These are phyloP conservation scores for Pyralis farinalis DNA, from an alignment of 2,888 invertebrate species.

Conservation along the genomic window DNA sequence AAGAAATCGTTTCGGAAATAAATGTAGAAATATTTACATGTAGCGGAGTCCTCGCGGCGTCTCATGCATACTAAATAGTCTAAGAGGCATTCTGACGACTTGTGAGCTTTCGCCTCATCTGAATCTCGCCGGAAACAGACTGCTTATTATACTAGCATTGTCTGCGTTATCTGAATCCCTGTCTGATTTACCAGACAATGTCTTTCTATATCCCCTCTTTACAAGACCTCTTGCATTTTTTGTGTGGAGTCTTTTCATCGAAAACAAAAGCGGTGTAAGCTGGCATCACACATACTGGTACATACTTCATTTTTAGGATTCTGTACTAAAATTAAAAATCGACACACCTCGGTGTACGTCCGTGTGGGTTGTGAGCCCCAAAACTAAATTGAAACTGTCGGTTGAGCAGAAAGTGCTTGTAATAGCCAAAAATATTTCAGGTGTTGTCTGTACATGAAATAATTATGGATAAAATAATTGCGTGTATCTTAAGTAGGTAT, in stretches of 20 bases:
- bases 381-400: too few species aligned
- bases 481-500: too few species aligned
- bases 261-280: constrained; percentile 27
- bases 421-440: too few species aligned
- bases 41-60: constrained; percentile 33
- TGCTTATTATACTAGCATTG: constrained; percentile 59
- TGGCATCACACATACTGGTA: constrained; percentile 20
- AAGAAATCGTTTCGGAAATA: constrained; percentile 28
- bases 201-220: constrained; percentile 39
- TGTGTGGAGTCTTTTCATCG: constrained; percentile 26
- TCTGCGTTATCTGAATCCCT: constrained; percentile 54
- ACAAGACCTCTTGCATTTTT: constrained; percentile 22
- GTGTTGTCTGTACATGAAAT: too few species aligned
- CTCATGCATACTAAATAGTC: constrained; percentile 63
- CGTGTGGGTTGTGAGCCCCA: too few species aligned
- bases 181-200: constrained; percentile 53
- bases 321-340: too few species aligned
- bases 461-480: too few species aligned
- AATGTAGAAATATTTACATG: constrained; percentile 40
- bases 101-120: constrained; percentile 56
- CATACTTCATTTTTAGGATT: too few species aligned
- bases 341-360: too few species aligned
- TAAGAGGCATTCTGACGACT: constrained; percentile 52
- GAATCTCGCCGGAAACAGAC: constrained; percentile 60
- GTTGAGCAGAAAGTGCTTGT: too few species aligned